phyloP scores from a whole-genome alignment of 2,888 invertebrate species.

The Acrobeloides nanus region DNA sequence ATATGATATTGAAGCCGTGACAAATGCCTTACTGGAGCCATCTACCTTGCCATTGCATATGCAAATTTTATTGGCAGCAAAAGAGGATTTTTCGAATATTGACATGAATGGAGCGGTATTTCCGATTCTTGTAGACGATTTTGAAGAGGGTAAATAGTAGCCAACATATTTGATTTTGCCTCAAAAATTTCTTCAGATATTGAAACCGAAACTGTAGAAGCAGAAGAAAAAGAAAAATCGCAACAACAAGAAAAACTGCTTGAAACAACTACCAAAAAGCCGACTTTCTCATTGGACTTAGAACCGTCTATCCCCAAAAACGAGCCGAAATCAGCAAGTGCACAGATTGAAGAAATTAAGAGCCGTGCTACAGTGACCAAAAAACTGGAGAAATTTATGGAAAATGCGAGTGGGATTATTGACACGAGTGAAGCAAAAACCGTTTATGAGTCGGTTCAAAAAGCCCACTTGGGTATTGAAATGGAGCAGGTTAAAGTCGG shows the following conservation, averaged over 20 bases:
- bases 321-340: too few relatives aligned
- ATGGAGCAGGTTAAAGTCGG: neutral
- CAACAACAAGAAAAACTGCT: too few relatives aligned
- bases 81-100: conserved; percentile 8
- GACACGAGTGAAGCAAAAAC: neutral
- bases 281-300: too few relatives aligned
- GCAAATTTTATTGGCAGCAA: conserved; percentile 8
- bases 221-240: too few relatives aligned
- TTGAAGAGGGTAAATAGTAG: neutral
- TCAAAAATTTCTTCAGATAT: too few relatives aligned
- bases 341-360: too few relatives aligned
- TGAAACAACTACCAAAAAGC: too few relatives aligned
- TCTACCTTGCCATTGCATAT: conserved; percentile 30
- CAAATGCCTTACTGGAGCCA: conserved; percentile 18
- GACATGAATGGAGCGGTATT: neutral
- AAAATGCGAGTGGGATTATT: neutral
- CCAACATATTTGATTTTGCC: too few relatives aligned
- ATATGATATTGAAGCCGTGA: conserved; percentile 25
- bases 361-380: neutral
- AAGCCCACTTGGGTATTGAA: neutral
- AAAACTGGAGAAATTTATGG: neutral
- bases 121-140: neutral
- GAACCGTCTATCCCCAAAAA: too few relatives aligned
- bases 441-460: neutral
- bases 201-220: too few relatives aligned